phyloP scores from a whole-genome alignment of 2,888 invertebrate genomes.

The Camptogramma bilineatum region DNA sequence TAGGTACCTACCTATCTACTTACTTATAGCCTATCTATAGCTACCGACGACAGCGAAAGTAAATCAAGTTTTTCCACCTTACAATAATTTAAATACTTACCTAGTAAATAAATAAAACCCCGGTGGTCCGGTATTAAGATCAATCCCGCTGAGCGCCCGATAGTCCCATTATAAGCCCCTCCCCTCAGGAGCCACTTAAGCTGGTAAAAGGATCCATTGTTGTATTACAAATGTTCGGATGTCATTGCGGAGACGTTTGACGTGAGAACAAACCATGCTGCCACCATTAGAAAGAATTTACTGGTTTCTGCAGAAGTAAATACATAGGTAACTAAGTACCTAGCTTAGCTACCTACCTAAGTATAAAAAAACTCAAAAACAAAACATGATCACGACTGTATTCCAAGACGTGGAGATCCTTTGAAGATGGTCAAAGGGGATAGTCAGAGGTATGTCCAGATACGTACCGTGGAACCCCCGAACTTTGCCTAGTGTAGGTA shows the following conservation, averaged over 20 bases:
- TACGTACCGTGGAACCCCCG: too few species aligned
- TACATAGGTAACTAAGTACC: too few species aligned
- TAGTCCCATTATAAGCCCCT: constrained; percentile 51
- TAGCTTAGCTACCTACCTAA: constrained; percentile 4
- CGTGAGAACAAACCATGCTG: constrained; percentile 78
- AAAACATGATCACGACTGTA: too few species aligned
- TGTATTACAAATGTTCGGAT: constrained; percentile 80
- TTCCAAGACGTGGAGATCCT: too few species aligned
- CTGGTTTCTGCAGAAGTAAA: constrained; percentile 8
- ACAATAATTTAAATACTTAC: neutral
- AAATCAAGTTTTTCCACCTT: constrained; percentile 27
- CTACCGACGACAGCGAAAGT: neutral
- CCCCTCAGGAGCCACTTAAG: constrained; percentile 59
- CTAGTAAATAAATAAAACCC: constrained; percentile 29
- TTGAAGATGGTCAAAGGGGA: too few species aligned
- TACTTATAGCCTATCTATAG: too few species aligned
- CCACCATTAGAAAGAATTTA: constrained; percentile 51
- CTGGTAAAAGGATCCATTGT: constrained; percentile 77
- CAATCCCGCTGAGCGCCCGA: constrained; percentile 42
- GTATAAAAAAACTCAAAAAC: too few species aligned
- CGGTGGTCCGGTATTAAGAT: constrained; percentile 40
- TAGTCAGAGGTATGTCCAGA: too few species aligned
- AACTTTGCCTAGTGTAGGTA: too few species aligned
- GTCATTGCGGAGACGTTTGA: constrained; percentile 77
- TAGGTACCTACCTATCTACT: too few species aligned